Evolutionary conservation across 1,140 invertebrate species (phyloP).

Genomic region (Orussus abietinus): DNA sequence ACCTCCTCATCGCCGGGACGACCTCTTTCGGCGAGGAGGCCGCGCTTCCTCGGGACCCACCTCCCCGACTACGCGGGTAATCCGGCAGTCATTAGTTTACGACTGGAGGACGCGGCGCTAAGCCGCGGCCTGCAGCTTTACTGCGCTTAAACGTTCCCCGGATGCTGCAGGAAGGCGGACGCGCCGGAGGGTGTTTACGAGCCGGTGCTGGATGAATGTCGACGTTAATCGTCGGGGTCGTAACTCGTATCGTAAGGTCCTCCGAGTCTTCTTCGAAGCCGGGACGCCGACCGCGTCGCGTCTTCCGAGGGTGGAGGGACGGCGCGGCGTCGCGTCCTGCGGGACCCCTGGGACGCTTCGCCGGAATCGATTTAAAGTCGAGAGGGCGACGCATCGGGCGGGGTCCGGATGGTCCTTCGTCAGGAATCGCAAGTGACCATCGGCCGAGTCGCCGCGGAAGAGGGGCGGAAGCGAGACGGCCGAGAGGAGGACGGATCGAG

Average conservation of each 20-base stretch:
- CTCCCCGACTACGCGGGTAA: neutral
- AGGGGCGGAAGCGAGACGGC: constrained; percentile 17
- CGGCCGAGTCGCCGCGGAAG: constrained; percentile 16
- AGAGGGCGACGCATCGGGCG: too few species aligned
- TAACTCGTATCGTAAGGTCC: constrained; percentile 24
- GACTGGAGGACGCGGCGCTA: neutral
- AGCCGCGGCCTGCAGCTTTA: constrained; percentile 16
- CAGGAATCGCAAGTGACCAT: constrained; percentile 28
- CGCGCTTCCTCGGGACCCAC: constrained; percentile 3
- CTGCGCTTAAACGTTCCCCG: constrained; percentile 20
- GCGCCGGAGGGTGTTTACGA: constrained; percentile 39
- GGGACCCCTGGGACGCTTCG: too few species aligned
- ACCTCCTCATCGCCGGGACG: too few species aligned
- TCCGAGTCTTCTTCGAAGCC: neutral
- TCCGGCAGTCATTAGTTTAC: constrained; percentile 9
- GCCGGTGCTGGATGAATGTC: constrained; percentile 38
- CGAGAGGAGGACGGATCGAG: constrained; percentile 41
- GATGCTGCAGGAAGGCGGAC: constrained; percentile 15
- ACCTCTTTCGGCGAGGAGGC: too few species aligned
- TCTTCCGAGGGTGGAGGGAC: too few species aligned
- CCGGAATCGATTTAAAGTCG: too few species aligned
- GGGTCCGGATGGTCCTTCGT: too few species aligned
- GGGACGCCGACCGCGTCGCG: too few species aligned
- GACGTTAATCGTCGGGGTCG: constrained; percentile 32
- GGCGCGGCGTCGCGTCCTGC: too few species aligned